phyloP scores from a whole-genome alignment of 2,888 invertebrate genomes.

The Sialis lutaria region DNA sequence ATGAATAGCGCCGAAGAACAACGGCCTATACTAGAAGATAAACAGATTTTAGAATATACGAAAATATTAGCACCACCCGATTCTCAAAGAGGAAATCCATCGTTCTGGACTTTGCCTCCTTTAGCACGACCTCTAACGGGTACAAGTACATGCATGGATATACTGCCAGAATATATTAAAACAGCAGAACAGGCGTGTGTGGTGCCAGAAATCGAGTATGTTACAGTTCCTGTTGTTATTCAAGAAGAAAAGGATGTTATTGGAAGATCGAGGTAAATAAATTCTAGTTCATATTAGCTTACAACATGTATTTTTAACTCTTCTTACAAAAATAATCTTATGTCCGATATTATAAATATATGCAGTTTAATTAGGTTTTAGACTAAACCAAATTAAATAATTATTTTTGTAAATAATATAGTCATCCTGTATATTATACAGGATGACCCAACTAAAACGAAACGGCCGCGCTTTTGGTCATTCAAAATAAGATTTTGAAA shows the following conservation, averaged over 20 bases:
- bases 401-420: too few species aligned
- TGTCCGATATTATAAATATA: too few species aligned
- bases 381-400: too few species aligned
- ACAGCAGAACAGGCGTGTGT: conserved; percentile 16
- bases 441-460: too few species aligned
- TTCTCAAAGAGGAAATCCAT: conserved; percentile 20
- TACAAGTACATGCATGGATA: neutral
- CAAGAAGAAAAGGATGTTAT: conserved; percentile 16
- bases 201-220: conserved; percentile 17
- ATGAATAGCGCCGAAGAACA: conserved; percentile 1
- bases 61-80: conserved; percentile 5
- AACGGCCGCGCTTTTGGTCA: too few species aligned
- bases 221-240: conserved; percentile 16
- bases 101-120: conserved; percentile 19
- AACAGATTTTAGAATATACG: neutral
- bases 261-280: conserved; percentile 14
- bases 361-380: too few species aligned
- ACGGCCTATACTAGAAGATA: neutral
- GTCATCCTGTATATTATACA: too few species aligned
- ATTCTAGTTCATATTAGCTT: too few species aligned
- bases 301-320: too few species aligned
- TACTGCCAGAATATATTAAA: conserved; percentile 7
- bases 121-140: conserved; percentile 6
- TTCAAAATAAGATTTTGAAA: too few species aligned
- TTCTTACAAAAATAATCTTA: too few species aligned